phyloP scores from a whole-genome alignment of 2,797 vertebrate genomes.

The Sebastolobus altivelis region DNA sequence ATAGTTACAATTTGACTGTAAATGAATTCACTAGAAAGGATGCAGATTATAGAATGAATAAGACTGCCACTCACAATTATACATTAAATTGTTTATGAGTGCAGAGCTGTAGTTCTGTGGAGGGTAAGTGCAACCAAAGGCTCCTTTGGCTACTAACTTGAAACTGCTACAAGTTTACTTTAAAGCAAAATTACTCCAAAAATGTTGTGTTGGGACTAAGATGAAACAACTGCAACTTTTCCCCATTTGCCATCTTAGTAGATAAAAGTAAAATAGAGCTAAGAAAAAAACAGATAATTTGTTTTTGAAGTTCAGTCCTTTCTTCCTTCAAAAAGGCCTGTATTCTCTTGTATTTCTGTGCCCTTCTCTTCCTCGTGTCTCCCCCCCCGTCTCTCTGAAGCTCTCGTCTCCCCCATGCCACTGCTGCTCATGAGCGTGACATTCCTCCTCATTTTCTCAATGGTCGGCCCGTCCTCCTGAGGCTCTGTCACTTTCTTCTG shows the following conservation, averaged over 20 bases:
- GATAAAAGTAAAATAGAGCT: not conserved
- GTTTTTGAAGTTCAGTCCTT: not conserved
- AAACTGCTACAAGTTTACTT: constrained; percentile 11
- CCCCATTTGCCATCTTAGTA: not conserved
- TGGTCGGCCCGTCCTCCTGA: constrained; percentile 38
- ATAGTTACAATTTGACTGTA: not conserved
- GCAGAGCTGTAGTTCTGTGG: constrained; percentile 9
- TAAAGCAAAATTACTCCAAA: not conserved
- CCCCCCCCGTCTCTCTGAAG: constrained; percentile 28
- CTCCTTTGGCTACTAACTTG: not conserved
- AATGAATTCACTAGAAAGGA: not conserved
- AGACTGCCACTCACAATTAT: constrained; percentile 21
- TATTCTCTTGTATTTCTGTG: constrained; percentile 18
- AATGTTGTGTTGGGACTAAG: not conserved
- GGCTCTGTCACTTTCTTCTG: constrained; percentile 55
- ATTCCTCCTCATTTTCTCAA: constrained; percentile 59
- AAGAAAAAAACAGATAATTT: not conserved
- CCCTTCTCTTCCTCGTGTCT: not conserved
- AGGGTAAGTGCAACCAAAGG: not conserved
- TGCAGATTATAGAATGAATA: constrained; percentile 15
- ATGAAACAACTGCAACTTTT: not conserved
- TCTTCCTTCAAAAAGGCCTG: constrained; percentile 13
- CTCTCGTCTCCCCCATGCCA: not conserved
- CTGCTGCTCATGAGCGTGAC: constrained; percentile 46
- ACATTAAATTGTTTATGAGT: constrained; percentile 7